These are phyloP conservation scores for Spermophilus dauricus DNA, from an alignment of 2,113 vertebrate genomes.

Conservation along the genomic window DNA sequence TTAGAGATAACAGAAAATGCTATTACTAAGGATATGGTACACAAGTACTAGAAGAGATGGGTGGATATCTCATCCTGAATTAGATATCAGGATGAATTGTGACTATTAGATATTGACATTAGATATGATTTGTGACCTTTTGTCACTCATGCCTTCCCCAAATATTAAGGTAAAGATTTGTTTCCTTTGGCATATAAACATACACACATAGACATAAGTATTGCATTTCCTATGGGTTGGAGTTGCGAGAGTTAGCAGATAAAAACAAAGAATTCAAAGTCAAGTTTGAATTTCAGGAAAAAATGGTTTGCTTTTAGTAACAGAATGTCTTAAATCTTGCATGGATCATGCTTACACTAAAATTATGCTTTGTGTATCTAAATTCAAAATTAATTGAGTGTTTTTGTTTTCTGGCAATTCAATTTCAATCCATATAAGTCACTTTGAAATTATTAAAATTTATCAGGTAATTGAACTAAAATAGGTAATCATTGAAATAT, in stretches of 20 bases:
- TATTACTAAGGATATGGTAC: neutral
- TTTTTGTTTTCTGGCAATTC: neutral
- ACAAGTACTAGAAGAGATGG: neutral
- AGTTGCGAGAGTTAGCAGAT: neutral
- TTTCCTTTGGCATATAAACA: neutral
- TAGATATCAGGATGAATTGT: neutral
- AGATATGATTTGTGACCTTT: neutral
- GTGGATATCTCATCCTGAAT: neutral
- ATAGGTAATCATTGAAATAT: too few species aligned
- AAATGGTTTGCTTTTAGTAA: neutral
- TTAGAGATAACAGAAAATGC: neutral
- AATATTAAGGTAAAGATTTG: neutral
- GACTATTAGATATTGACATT: too few species aligned
- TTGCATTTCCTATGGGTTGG: neutral
- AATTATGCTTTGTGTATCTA: constrained; percentile 25
- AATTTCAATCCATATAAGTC: too few species aligned
- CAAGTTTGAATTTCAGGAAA: constrained; percentile 21
- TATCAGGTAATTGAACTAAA: too few species aligned
- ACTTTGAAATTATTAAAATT: too few species aligned
- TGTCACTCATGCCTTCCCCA: neutral
- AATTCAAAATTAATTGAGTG: constrained; percentile 4
- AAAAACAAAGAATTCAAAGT: neutral
- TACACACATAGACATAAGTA: neutral
- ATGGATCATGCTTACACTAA: neutral
- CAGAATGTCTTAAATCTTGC: neutral